These are phyloP conservation scores for Ladona fulva DNA, from an alignment of 1,140 invertebrate species.

Conservation along the genomic window DNA sequence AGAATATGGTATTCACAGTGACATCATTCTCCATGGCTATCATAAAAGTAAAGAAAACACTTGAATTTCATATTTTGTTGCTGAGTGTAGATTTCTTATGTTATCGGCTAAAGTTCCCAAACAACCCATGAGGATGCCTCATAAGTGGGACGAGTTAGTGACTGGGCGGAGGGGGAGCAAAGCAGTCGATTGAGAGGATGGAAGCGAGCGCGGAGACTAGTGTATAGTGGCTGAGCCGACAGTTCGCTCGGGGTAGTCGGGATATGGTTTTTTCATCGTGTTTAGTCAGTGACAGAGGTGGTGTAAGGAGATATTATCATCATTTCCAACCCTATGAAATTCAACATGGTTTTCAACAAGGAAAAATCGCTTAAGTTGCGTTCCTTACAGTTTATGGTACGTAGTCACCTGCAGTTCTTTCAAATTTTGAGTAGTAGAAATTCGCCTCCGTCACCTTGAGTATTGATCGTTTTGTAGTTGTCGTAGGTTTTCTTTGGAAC, in stretches of 20 bases:
- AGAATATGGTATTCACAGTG: no score
- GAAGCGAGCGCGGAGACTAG: neutral
- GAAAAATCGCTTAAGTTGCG: neutral
- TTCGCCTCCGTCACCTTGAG: no score
- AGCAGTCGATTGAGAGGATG: neutral
- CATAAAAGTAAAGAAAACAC: no score
- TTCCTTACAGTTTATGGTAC: neutral
- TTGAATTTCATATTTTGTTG: no score
- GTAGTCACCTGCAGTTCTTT: no score
- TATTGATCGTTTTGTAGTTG: no score
- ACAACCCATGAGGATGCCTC: neutral
- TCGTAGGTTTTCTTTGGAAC: no score
- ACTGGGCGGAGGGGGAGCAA: neutral
- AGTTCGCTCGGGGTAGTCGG: neutral
- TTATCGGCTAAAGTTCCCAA: neutral
- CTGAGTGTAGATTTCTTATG: no score
- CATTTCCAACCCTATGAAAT: neutral
- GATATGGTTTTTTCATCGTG: neutral
- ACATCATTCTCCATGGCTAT: no score
- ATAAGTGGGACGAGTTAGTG: neutral
- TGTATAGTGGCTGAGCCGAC: neutral
- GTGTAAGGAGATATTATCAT: no score
- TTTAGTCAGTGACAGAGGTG: neutral
- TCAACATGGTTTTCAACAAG: neutral
- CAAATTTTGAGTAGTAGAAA: no score